Evolutionary conservation across 2,797 vertebrate genomes (phyloP), one percentile per base, ranked within the genome.

Genomic region (Lophotriccus pileatus): DNA sequence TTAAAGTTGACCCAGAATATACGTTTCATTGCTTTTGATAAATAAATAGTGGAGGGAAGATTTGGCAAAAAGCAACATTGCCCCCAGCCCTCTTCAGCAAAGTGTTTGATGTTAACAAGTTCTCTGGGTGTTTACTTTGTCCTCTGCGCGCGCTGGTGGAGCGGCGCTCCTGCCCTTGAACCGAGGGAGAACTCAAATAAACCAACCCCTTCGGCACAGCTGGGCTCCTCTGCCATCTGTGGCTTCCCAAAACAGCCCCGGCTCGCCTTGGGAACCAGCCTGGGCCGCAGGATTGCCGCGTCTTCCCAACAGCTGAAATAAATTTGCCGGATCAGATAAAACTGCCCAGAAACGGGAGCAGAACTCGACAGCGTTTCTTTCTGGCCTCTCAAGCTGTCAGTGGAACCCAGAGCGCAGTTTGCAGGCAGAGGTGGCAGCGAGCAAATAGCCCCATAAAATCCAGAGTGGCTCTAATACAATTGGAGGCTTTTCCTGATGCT

Each of bases 11-110:
- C 94, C 68, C 55, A 67, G 75, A 95, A 96, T 95, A 79, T 95
- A 96, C 85, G 79, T 96, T 94, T 97, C 84, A 83, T 75, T 93
- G 96, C 94, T 95, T 97, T 96, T 95, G 93, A 95, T 97, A 98
- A 98, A 98, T 97, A 98, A 98, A 98, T 97, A 97, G 83, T 85
- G 12, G 86, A 96, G 96, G 90, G 96, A 95, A 94, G 96, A 94
- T 91, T 95, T 97, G 94, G 96, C 95, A 86, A 95, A 96, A 96
- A 89, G 87, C 94, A 95, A 94, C 91, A 50, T 74, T 43, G 84
- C 89, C 90, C 92, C 95, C 87, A 41, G 87, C 94, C 94, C 93
- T 96, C 95, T 97, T 97, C 55, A 84, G 91, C 85, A 18, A 95
- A 96, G 96, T 88, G 93, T 95, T 96, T 97, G 93, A 96, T 97